phyloP scores from a whole-genome alignment of 2,797 vertebrate species.

The Craterocephalus amniculus region DNA sequence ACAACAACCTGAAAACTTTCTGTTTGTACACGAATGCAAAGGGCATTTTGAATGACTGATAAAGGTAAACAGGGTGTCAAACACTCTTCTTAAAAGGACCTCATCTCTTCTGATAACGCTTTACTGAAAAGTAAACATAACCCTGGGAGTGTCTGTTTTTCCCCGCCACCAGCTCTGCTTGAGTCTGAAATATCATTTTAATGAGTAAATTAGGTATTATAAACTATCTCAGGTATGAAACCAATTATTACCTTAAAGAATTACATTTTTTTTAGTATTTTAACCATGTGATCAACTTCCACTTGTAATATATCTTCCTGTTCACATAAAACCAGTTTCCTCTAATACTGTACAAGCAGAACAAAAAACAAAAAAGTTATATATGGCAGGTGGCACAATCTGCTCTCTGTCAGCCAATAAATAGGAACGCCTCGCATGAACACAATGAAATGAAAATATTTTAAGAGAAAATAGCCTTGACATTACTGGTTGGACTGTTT shows the following conservation, averaged over 20 bases:
- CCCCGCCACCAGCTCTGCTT: neutral
- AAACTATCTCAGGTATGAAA: neutral
- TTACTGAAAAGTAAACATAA: conserved; percentile 18
- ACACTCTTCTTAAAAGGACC: neutral
- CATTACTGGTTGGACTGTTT: conserved; percentile 9
- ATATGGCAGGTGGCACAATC: conserved; percentile 4
- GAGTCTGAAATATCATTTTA: neutral
- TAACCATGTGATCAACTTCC: neutral
- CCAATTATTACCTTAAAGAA: too few relatives aligned
- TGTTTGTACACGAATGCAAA: neutral
- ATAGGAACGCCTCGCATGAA: conserved; percentile 1
- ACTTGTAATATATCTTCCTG: neutral
- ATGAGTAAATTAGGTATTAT: neutral
- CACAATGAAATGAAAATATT: neutral
- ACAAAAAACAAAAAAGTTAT: neutral
- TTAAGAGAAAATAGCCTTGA: conserved; percentile 8
- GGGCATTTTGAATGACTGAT: conserved; percentile 23
- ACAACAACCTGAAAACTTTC: conserved; percentile 24
- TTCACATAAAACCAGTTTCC: neutral
- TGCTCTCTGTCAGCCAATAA: conserved; percentile 15
- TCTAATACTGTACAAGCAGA: neutral
- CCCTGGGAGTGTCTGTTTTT: conserved; percentile 2
- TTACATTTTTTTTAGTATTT: neutral
- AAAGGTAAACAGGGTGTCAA: conserved; percentile 28
- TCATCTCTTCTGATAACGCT: conserved; percentile 5